Evolutionary conservation across 2,888 invertebrate species (phyloP).

Genomic region (Macroteleia sp.): DNA sequence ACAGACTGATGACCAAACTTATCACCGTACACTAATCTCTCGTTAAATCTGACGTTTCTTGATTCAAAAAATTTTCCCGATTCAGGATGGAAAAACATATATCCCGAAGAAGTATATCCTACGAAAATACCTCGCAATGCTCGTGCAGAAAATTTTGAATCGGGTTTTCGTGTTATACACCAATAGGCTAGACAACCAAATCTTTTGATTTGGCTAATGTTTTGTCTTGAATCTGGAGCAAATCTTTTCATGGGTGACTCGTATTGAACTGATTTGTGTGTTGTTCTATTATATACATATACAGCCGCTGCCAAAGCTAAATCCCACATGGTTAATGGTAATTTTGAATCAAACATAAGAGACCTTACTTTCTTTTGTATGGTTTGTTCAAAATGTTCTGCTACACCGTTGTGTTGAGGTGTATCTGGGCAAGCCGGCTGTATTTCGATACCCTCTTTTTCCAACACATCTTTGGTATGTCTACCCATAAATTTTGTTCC

Average conservation of each 20-base stretch:
- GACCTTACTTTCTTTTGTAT: background rate
- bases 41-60: background rate
- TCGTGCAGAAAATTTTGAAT: background rate
- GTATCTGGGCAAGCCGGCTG: background rate
- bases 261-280: conserved; percentile 69
- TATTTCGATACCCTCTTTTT: background rate
- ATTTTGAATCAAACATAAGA: background rate
- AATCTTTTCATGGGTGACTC: conserved; percentile 49
- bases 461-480: background rate
- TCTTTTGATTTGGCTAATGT: conserved; percentile 48
- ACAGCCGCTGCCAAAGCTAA: background rate
- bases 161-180: conserved; percentile 29
- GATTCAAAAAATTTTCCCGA: conserved; percentile 5
- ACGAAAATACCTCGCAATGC: background rate
- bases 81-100: background rate
- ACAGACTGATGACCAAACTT: conserved; percentile 41
- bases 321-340: background rate
- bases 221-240: conserved; percentile 29
- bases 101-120: background rate
- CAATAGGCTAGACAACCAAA: conserved; percentile 57
- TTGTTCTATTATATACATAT: background rate
- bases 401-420: background rate
- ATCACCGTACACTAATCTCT: conserved; percentile 54
- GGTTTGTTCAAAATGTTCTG: background rate
- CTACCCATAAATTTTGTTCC: background rate